These are phyloP conservation scores for Lochmaea capreae DNA, from an alignment of 2,888 invertebrate genomes.

Conservation along the genomic window DNA sequence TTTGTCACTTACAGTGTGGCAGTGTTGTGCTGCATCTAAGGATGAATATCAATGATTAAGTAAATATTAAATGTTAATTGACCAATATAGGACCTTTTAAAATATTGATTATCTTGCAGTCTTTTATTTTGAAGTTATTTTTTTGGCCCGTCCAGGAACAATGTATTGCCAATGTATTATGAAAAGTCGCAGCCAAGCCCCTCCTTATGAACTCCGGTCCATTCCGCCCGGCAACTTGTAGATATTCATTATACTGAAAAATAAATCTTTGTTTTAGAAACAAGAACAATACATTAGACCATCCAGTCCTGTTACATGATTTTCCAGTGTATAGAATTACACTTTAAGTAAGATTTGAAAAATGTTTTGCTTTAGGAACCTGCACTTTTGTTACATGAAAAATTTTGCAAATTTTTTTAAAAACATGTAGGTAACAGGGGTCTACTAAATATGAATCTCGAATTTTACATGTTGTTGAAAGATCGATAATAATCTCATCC, in stretches of 20 bases:
- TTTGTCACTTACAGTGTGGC: too few species aligned
- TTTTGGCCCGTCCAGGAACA: not conserved
- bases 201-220: too few species aligned
- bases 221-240: too few species aligned
- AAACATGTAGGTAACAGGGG: not conserved
- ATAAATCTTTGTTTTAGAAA: too few species aligned
- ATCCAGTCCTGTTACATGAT: not conserved
- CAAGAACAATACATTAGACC: too few species aligned
- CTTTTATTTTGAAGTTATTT: not conserved
- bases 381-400: not conserved
- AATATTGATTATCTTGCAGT: not conserved
- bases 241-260: too few species aligned
- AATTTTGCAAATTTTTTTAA: not conserved
- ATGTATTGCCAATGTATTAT: not conserved
- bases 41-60: too few species aligned
- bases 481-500: not conserved
- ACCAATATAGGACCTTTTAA: too few species aligned
- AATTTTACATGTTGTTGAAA: not conserved
- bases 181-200: not conserved
- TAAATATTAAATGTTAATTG: too few species aligned
- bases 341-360: too few species aligned
- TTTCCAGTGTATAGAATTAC: slow-evolving; percentile 4
- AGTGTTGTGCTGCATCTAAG: too few species aligned
- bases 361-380: slow-evolving; percentile 1
- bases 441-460: not conserved